phyloP scores from a whole-genome alignment of 2,888 invertebrate genomes.

The Dilophus febrilis region DNA sequence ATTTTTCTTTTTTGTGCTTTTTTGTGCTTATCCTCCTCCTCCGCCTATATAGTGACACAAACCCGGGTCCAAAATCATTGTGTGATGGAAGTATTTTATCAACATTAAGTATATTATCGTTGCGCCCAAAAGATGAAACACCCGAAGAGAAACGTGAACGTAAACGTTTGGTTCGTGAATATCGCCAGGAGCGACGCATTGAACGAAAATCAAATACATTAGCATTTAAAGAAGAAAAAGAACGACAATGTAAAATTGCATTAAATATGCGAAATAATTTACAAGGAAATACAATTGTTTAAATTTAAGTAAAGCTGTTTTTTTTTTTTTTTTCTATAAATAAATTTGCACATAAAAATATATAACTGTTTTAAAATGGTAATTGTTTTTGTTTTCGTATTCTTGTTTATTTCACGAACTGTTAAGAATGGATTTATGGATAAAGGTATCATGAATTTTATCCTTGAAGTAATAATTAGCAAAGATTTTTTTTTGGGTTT shows the following conservation, averaged over 20 bases:
- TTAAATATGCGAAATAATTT: constrained; percentile 59
- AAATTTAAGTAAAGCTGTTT: no score
- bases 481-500: no score
- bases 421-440: no score
- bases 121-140: constrained; percentile 59
- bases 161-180: constrained; percentile 62
- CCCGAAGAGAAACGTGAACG: constrained; percentile 58
- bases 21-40: no score
- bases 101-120: constrained; percentile 48
- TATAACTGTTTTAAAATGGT: no score
- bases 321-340: no score
- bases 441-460: no score
- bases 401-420: no score
- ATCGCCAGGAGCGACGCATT: constrained; percentile 55
- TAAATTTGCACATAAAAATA: no score
- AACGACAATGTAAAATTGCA: constrained; percentile 57
- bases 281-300: constrained; percentile 52
- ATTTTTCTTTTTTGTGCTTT: no score
- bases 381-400: no score
- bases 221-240: constrained; percentile 75
- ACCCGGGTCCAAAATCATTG: constrained; percentile 34
- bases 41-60: not conserved
- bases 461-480: no score
- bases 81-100: constrained; percentile 48
- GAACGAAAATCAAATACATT: constrained; percentile 67